Evolutionary conservation across 2,797 vertebrate species (phyloP), one percentile per base, ranked within the genome.

Genomic region (Parauchenoglanis ngamensis): DNA sequence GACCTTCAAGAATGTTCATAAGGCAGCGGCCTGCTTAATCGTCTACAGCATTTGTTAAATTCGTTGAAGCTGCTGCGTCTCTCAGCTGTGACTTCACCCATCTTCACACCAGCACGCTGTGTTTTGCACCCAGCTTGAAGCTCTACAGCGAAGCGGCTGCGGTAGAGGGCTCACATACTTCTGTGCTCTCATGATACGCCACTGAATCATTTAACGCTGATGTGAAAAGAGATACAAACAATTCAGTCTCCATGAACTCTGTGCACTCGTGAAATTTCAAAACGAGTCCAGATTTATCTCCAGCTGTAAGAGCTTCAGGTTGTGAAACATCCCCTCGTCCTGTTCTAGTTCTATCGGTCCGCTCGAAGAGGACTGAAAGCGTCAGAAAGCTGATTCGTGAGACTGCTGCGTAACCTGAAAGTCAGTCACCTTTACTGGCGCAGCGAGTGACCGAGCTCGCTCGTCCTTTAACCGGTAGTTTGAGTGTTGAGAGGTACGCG

Each of bases 321-420:
- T 40, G 17, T 7, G 67, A 19, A 70, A 3, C 31, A 7, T 17
- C 35, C 28, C 28, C 28, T 3, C 35, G 40, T 72, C 35, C 11
- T 10, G 44, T 28, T 76, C 25, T 19, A 28, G 3, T 28, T 19
- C 3, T 52, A 31, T 23, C 49, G 0, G 13, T 76, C 6, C 0
- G 12, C 46, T 7, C 21, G 1, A 23, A 44, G 35, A 44, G 40
- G 35, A 23, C 49, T 28, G 6, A 76, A 76, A 28, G 46, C 5
- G 28, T 10, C 44, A 79, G 79, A 89, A 87, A 89, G 79, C 76
- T 70, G 77, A 90, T 86, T 54, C 70, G 87, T 35, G 23, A 44
- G 49, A n/a, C 49, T 40, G 76, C 80, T 90, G 82, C 67, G n/a
- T 90, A 88, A 90, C 75, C 49, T 78, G 89, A 31, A 31, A 31